Conservation (phyloP, 1,140 invertebrate genomes). For the Macrobrachium nipponense region DNA sequence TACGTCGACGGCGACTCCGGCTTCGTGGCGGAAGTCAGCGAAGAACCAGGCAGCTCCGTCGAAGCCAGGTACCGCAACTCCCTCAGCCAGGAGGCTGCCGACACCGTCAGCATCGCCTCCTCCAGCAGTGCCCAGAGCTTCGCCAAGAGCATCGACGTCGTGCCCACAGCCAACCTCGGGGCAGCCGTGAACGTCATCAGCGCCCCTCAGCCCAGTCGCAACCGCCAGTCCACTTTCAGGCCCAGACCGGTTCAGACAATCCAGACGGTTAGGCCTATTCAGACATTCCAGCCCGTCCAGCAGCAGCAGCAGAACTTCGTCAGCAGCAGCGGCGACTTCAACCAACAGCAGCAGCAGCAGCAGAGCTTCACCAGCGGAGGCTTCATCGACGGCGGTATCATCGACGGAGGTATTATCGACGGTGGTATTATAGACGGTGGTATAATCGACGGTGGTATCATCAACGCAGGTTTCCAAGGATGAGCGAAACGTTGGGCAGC, state of each 20-base stretch:
- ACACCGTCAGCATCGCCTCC: neutral
- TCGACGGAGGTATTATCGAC: neutral
- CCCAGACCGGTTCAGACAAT: neutral
- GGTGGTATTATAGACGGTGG: neutral
- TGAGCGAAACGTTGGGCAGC: too few relatives aligned
- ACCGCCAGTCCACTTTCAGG: neutral
- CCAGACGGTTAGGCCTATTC: too few relatives aligned
- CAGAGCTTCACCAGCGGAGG: neutral
- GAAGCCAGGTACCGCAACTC: neutral
- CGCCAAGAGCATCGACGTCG: neutral
- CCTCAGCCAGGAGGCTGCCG: neutral
- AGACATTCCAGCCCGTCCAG: neutral
- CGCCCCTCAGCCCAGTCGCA: neutral
- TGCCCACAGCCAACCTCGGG: neutral
- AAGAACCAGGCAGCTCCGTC: neutral
- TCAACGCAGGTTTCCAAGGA: neutral
- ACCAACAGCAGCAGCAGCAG: too few relatives aligned
- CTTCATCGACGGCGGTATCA: neutral
- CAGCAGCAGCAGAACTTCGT: neutral
- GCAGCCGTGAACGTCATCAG: neutral
- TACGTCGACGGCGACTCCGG: conserved; percentile 18
- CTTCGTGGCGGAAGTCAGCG: conserved; percentile 1
- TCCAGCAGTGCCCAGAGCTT: neutral
- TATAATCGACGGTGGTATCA: neutral
- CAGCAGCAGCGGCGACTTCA: too few relatives aligned